phyloP scores from a whole-genome alignment of 2,113 vertebrate species.

The Ictalurus furcatus region DNA sequence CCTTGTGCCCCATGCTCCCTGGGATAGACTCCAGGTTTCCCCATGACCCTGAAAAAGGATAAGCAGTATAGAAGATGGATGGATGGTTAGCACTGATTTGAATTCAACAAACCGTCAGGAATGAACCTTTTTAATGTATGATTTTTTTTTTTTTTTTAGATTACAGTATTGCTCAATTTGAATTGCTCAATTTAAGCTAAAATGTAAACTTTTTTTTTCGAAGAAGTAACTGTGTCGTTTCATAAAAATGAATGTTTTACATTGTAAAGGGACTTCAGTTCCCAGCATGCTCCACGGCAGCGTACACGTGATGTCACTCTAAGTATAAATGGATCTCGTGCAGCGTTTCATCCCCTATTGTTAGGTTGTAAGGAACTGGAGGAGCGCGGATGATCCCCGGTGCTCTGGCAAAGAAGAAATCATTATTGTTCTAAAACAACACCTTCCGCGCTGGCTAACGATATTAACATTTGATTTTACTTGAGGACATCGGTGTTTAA shows the following conservation, averaged over 20 bases:
- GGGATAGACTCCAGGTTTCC: too few relatives aligned
- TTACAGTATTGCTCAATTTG: too few relatives aligned
- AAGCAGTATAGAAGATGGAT: too few relatives aligned
- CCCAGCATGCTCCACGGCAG: slow-evolving; percentile 62
- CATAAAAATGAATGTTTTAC: background rate
- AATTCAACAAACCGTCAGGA: too few relatives aligned
- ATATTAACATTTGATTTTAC: slow-evolving; percentile 41
- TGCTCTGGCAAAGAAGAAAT: slow-evolving; percentile 56
- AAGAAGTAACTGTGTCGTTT: background rate
- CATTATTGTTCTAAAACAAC: slow-evolving; percentile 37
- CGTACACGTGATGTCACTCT: slow-evolving; percentile 68
- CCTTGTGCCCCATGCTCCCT: too few relatives aligned
- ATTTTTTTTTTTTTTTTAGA: too few relatives aligned
- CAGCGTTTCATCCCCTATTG: slow-evolving; percentile 74
- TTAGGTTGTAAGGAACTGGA: slow-evolving; percentile 74
- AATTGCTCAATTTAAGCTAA: too few relatives aligned
- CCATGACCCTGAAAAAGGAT: too few relatives aligned
- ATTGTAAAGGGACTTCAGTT: slow-evolving; percentile 61
- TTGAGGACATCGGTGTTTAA: slow-evolving; percentile 44
- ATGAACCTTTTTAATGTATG: too few relatives aligned
- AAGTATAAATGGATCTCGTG: slow-evolving; percentile 70
- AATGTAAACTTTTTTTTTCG: too few relatives aligned
- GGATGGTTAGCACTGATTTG: too few relatives aligned
- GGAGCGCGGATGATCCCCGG: slow-evolving; percentile 60
- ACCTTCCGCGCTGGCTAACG: slow-evolving; percentile 19